Evolutionary conservation across 1,140 invertebrate genomes (phyloP).

Genomic region (Drosophila willistoni): DNA sequence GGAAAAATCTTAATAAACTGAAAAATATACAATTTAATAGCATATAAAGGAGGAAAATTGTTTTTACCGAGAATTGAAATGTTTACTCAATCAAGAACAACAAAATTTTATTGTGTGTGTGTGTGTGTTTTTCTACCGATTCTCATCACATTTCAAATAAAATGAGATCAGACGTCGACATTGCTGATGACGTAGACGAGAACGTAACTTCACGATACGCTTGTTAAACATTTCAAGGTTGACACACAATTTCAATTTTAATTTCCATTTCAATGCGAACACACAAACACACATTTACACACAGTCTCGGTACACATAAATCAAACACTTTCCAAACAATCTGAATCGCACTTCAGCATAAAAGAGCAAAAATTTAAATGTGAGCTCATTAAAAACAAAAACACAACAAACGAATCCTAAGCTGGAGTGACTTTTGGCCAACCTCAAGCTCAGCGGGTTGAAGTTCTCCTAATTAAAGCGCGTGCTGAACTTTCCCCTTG

Average conservation of each 20-base stretch:
- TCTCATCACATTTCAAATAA: slow-evolving; percentile 23
- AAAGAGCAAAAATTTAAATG: slow-evolving; percentile 28
- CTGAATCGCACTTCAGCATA: slow-evolving; percentile 9
- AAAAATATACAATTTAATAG: neutral
- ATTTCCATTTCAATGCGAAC: slow-evolving; percentile 42
- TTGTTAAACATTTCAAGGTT: slow-evolving; percentile 30
- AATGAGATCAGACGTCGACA: slow-evolving; percentile 24
- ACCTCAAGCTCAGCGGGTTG: slow-evolving; percentile 21
- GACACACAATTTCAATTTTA: slow-evolving; percentile 17
- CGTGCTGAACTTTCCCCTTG: slow-evolving; percentile 13
- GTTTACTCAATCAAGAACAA: neutral
- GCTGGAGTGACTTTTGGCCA: slow-evolving; percentile 3
- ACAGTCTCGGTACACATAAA: slow-evolving; percentile 29
- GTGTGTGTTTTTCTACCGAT: neutral
- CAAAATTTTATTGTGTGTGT: neutral
- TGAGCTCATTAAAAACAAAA: slow-evolving; percentile 49
- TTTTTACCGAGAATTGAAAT: neutral
- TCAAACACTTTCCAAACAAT: slow-evolving; percentile 9
- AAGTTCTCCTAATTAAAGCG: slow-evolving; percentile 37
- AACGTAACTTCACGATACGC: slow-evolving; percentile 10
- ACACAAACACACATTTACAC: neutral
- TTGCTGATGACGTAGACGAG: slow-evolving; percentile 2
- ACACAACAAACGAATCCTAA: slow-evolving; percentile 22
- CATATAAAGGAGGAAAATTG: neutral
- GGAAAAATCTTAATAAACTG: neutral